These are phyloP conservation scores for Anguilla rostrata DNA, from an alignment of 2,113 vertebrate species.

Conservation along the genomic window DNA sequence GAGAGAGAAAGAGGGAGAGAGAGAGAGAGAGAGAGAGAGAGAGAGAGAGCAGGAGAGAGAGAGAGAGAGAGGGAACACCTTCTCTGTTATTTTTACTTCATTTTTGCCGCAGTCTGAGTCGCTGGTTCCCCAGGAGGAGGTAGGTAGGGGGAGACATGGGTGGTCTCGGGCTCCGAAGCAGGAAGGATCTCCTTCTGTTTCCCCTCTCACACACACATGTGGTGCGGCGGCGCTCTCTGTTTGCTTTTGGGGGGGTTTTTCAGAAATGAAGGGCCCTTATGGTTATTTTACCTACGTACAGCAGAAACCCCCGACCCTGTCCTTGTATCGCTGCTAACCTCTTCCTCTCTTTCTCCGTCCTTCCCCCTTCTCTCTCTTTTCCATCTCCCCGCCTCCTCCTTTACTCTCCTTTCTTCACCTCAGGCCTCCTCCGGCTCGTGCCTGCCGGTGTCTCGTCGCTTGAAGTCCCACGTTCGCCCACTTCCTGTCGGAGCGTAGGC, in stretches of 20 bases:
- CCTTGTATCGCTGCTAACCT: not conserved
- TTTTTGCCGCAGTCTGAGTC: constrained; percentile 40
- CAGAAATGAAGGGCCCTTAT: constrained; percentile 71
- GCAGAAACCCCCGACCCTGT: constrained; percentile 48
- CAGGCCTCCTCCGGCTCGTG: not conserved
- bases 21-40: no score
- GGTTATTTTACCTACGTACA: constrained; percentile 73
- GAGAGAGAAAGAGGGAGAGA: no score
- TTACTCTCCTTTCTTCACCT: no score
- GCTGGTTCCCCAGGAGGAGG: constrained; percentile 48
- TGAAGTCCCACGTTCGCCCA: not conserved
- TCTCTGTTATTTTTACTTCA: constrained; percentile 34
- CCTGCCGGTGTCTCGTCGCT: not conserved
- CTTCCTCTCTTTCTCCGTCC: not conserved
- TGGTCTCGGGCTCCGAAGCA: constrained; percentile 65
- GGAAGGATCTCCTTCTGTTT: constrained; percentile 45
- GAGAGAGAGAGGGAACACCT: not conserved
- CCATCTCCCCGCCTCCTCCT: not conserved
- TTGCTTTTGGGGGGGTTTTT: constrained; percentile 68
- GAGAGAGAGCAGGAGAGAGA: not conserved
- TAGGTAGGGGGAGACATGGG: constrained; percentile 71
- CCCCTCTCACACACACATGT: constrained; percentile 71
- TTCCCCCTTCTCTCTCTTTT: not conserved
- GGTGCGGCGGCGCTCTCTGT: constrained; percentile 70
- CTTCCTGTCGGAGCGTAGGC: no score